Base-by-base conservation (phyloP, 2,888 invertebrate species). In the Phlogophora meticulosa region DNA sequence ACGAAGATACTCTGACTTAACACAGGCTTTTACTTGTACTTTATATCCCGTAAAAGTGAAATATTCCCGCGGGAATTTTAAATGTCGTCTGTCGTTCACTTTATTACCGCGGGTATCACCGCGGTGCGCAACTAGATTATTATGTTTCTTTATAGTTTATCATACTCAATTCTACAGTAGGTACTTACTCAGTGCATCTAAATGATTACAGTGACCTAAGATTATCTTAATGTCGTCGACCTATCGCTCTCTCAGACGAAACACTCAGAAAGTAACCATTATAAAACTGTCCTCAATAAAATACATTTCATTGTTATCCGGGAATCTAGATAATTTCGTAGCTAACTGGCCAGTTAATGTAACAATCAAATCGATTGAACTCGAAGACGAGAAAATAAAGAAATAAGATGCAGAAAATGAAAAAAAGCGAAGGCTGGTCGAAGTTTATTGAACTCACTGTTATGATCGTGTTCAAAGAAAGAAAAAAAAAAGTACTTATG, bases 311-410 rank as follows among this genome's bases (percentile, higher is more conserved):
- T 38, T 72, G 38, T 58, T 20, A 49, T 45, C 32, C 4, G 22
- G 4, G 57, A 58, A 62, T 76, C 10, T 45, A 24, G 22, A 53
- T 58, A 32, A 61, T 48, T 76, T 61, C 46, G 4, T 43, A 45
- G 32, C 45, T 55, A 73, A 55, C 48, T 71, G 13, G 10, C 36
- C 40, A 62, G 53, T 34, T 45, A 59, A 55, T 53, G 17, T 45
- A 69, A 70, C 52, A 77, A 72, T 57, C 32, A 58, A 72, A 75
- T 78, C 60, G 53, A 73, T 56, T 66, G 42, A 55, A 61, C 42
- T 43, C 22, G 4, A 55, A 60, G 43, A 48, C 13, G 28, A 69
- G 40, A 2, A 4, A 5, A 51, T 59, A 34, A 49, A 72, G 40
- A 52, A 56, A 66, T 51, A 42, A 65, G n/a, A n/a, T n/a, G n/a